phyloP scores from a whole-genome alignment of 64 coral and sea anemone genomes.

The Pocillopora damicornis region DNA sequence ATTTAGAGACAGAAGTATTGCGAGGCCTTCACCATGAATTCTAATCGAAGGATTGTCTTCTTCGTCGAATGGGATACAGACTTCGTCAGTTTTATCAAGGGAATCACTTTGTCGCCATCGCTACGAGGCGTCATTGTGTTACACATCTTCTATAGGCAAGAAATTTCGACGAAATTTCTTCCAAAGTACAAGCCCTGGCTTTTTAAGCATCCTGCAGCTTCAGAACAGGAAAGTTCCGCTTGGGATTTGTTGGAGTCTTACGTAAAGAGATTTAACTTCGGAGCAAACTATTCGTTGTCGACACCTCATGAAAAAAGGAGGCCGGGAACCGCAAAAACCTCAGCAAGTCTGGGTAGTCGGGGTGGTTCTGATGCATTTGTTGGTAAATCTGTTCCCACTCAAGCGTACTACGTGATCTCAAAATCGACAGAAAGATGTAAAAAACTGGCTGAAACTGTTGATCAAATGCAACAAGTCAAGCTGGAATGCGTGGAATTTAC shows the following conservation, averaged over 20 bases:
- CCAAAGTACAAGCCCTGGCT: constrained; percentile 70
- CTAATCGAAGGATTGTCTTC: constrained; percentile 45
- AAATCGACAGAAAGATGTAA: constrained; percentile 16
- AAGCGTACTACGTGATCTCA: constrained; percentile 19
- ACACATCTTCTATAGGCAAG: constrained; percentile 66
- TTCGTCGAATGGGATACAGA: constrained; percentile 64
- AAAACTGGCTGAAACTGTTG: neutral
- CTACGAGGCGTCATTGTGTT: constrained; percentile 50
- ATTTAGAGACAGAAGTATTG: neutral
- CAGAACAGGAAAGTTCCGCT: neutral
- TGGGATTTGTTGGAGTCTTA: constrained; percentile 30
- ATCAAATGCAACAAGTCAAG: neutral
- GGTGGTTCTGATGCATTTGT: neutral
- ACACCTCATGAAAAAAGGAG: neutral
- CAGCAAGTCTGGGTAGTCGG: neutral
- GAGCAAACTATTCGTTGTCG: too few species aligned
- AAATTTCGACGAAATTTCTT: constrained; percentile 32
- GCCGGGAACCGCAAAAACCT: neutral
- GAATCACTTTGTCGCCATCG: constrained; percentile 58
- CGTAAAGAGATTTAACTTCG: constrained; percentile 50
- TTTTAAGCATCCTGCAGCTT: constrained; percentile 60
- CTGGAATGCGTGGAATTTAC: constrained; percentile 1
- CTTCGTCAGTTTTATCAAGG: constrained; percentile 53
- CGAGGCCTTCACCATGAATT: neutral
- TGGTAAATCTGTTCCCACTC: neutral